Percentiles rank a stretch among this genome's conserved stretches.
Conservation (phyloP, 2,888 invertebrate species). For the Zelleria hepariella region DNA sequence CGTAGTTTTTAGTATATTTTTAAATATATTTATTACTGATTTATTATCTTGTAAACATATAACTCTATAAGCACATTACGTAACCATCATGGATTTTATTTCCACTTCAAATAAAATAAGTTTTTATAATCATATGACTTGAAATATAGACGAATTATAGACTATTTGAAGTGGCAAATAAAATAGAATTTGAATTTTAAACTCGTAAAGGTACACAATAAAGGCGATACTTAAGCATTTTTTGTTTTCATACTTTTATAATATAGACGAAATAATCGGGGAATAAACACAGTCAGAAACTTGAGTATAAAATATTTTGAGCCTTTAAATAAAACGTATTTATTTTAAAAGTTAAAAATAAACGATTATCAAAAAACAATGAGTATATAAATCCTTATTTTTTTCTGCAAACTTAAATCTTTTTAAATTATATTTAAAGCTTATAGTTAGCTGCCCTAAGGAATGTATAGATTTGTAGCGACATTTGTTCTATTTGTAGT, state of each 20-base stretch:
- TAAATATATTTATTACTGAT: conserved; percentile 26
- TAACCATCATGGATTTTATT: conserved; percentile 1
- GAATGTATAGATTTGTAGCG: neutral
- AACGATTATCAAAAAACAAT: conserved; percentile 6
- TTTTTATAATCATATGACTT: neutral
- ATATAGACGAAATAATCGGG: neutral
- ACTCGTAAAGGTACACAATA: neutral
- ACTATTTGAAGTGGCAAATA: neutral
- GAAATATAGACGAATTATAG: neutral
- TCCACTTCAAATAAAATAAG: neutral
- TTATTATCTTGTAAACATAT: conserved; percentile 40
- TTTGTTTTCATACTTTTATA: neutral
- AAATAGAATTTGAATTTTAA: neutral
- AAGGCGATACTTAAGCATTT: neutral
- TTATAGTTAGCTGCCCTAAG: neutral
- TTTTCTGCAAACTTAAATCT: neutral
- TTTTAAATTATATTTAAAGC: neutral
- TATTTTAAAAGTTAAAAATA: conserved; percentile 6
- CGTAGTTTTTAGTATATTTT: conserved; percentile 27
- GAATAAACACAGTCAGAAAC: conserved; percentile 7
- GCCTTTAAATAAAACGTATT: conserved; percentile 3
- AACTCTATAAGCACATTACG: conserved; percentile 40
- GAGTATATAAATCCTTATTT: no score
- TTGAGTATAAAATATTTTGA: conserved; percentile 8
- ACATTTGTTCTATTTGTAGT: no score